A percentile compares a stretch with the other conserved stretches of the same genome.
Evolutionary conservation across 2,888 invertebrate species (phyloP).

Genomic region (Lycophotia porphyrea): DNA sequence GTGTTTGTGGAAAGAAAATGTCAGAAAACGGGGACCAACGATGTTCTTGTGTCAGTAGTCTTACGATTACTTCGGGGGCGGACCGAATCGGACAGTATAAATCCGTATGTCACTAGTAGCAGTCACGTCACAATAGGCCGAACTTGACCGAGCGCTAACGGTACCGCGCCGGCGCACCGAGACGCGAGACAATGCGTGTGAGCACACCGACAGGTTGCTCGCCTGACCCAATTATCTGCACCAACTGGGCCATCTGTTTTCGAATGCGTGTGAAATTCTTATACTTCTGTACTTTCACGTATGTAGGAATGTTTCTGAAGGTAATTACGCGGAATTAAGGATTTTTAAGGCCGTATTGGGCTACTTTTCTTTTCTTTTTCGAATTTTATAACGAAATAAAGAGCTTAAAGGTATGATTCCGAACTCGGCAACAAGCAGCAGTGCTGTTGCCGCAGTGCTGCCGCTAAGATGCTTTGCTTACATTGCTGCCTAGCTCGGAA

Average conservation of each 20-base stretch:
- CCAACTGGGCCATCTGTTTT: conserved; percentile 85
- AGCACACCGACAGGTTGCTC: conserved; percentile 87
- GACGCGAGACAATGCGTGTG: conserved; percentile 87
- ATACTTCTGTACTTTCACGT: conserved; percentile 79
- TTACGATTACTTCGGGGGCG: conserved; percentile 45
- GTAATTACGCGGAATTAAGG: conserved; percentile 52
- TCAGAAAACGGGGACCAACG: conserved; percentile 14
- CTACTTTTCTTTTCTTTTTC: conserved; percentile 39
- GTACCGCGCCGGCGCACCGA: conserved; percentile 77
- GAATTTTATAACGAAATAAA: conserved; percentile 4
- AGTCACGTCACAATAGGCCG: conserved; percentile 86
- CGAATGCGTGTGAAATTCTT: conserved; percentile 85
- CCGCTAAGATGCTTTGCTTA: no score
- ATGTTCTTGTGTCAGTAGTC: conserved; percentile 25
- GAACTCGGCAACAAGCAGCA: no score
- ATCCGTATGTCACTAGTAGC: conserved; percentile 81
- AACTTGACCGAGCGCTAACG: conserved; percentile 89
- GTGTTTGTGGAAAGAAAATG: conserved; percentile 30
- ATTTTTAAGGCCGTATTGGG: conserved; percentile 24
- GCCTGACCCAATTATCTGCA: conserved; percentile 88
- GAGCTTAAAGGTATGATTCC: no score
- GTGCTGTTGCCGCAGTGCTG: no score
- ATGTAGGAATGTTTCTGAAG: conserved; percentile 61
- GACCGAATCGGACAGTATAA: conserved; percentile 67
- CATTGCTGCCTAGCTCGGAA: no score